A percentile compares a stretch with the other conserved stretches of the same genome.
These are phyloP conservation scores for Podotricha telesiphe DNA, from an alignment of 2,888 invertebrate species.

Conservation along the genomic window DNA sequence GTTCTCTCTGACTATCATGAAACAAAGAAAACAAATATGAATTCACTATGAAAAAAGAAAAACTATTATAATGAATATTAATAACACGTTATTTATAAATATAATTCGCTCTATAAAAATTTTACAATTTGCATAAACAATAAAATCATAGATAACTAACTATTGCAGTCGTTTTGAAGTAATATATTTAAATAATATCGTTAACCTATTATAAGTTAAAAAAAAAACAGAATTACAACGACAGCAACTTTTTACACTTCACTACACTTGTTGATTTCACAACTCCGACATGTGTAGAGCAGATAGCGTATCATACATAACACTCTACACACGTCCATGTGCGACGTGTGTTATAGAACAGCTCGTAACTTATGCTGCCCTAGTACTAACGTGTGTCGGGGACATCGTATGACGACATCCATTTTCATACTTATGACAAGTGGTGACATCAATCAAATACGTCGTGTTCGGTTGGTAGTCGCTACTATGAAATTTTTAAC, in stretches of 20 bases:
- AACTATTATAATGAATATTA: no score
- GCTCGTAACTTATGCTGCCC: conserved; percentile 51
- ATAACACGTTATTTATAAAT: no score
- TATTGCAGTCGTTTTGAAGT: no score
- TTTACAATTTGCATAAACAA: no score
- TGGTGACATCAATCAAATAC: conserved; percentile 27
- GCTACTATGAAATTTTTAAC: not conserved
- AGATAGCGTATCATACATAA: not conserved
- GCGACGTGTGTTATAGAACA: conserved; percentile 38
- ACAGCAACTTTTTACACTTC: not conserved
- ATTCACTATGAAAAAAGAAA: no score
- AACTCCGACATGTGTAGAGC: not conserved
- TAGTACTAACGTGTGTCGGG: conserved; percentile 64
- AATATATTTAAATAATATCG: not conserved
- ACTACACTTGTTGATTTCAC: not conserved
- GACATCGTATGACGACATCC: conserved; percentile 67
- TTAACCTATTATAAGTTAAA: not conserved
- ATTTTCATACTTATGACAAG: conserved; percentile 52
- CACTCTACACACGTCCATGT: conserved; percentile 40
- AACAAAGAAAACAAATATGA: no score
- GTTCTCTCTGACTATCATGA: no score
- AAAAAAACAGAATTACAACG: not conserved
- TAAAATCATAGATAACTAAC: no score
- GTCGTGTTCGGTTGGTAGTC: not conserved
- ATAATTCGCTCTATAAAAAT: no score